Evolutionary conservation across 2,888 invertebrate species (phyloP).

Genomic region (Drosophila merina): DNA sequence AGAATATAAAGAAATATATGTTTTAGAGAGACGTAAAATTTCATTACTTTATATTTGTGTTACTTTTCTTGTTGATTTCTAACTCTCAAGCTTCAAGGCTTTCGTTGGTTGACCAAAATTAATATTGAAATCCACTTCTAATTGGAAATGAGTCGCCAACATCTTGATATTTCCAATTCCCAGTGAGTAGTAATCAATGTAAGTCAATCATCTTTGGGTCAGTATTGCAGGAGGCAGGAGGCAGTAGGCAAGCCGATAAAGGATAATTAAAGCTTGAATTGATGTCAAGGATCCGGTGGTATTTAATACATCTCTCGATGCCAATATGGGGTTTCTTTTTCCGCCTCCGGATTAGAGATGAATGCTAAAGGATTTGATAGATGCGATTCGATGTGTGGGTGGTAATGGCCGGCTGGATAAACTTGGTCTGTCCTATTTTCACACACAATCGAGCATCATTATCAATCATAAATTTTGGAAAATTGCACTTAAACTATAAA

Average conservation of each 20-base stretch:
- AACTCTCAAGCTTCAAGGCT: not conserved
- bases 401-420: not conserved
- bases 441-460: conserved; percentile 72
- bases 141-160: conserved; percentile 8
- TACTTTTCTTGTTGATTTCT: not conserved
- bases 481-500: conserved; percentile 56
- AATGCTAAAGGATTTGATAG: not conserved
- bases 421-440: conserved; percentile 22
- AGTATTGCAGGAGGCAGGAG: conserved; percentile 8
- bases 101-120: conserved; percentile 1
- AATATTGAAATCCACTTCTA: conserved; percentile 14
- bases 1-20: not conserved
- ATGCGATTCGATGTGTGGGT: not conserved
- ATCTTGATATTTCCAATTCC: conserved; percentile 39
- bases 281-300: conserved; percentile 36
- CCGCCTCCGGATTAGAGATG: not conserved
- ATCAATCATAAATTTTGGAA: conserved; percentile 54
- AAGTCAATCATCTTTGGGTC: conserved; percentile 33
- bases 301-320: conserved; percentile 45
- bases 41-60: not conserved
- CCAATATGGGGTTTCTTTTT: conserved; percentile 37
- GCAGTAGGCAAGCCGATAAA: not conserved
- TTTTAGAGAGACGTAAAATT: not conserved
- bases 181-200: conserved; percentile 35
- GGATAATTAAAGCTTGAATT: conserved; percentile 17